Evolutionary conservation across 2,888 invertebrate species (phyloP).

Genomic region (Lissocephala sabroskyi): DNA sequence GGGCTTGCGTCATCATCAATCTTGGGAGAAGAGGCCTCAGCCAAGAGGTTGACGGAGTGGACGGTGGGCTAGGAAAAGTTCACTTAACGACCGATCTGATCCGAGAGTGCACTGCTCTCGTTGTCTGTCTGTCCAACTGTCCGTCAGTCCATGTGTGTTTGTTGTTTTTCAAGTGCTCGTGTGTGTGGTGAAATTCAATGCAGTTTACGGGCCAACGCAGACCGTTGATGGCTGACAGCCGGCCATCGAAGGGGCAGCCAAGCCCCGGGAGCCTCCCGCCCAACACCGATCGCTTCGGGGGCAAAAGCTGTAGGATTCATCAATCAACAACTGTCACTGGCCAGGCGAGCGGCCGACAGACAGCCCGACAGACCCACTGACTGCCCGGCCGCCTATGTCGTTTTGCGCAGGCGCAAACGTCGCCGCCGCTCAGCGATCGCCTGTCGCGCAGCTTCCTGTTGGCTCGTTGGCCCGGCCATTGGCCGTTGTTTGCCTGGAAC

Average conservation of each 20-base stretch:
- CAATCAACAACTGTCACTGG: slow-evolving; percentile 61
- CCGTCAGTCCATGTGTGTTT: no score
- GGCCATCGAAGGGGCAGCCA: slow-evolving; percentile 14
- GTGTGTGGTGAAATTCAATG: slow-evolving; percentile 5
- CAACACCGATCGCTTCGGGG: slow-evolving; percentile 17
- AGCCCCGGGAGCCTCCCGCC: slow-evolving; percentile 10
- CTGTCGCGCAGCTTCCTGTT: slow-evolving; percentile 45
- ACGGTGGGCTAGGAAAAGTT: slow-evolving; percentile 17
- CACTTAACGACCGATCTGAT: slow-evolving; percentile 46
- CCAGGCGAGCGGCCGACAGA: slow-evolving; percentile 26
- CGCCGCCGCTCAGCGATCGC: slow-evolving; percentile 4
- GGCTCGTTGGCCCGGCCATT: slow-evolving; percentile 3
- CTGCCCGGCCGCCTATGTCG: not conserved
- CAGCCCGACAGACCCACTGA: no score
- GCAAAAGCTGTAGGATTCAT: slow-evolving; percentile 52
- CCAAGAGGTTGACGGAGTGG: not conserved
- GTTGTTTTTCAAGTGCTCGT: slow-evolving; percentile 9
- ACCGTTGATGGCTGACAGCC: slow-evolving; percentile 37
- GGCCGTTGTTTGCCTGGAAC: not conserved
- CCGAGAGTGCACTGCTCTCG: not conserved
- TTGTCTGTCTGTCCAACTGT: slow-evolving; percentile 13
- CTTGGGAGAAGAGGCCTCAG: slow-evolving; percentile 9
- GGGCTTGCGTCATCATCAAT: slow-evolving; percentile 57
- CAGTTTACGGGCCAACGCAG: not conserved
- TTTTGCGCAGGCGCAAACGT: not conserved